Conservation (phyloP, 2,113 vertebrate genomes). For the Callorhinus ursinus region DNA sequence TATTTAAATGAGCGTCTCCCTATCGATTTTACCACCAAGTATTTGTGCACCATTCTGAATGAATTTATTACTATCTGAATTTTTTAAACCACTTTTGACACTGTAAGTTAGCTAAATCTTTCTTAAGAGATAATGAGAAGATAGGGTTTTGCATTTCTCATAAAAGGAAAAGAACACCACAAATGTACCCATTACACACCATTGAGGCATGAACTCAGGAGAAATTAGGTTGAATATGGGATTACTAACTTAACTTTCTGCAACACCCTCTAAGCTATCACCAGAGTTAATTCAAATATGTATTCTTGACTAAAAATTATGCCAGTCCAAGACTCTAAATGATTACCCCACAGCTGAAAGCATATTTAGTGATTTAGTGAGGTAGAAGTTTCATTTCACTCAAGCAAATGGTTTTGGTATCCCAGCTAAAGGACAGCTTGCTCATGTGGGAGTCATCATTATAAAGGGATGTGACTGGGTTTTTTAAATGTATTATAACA, state of each 20-base stretch:
- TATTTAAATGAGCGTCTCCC: conserved; percentile 7
- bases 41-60: conserved; percentile 27
- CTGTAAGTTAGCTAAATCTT: neutral
- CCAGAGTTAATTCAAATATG: conserved; percentile 56
- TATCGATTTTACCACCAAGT: neutral
- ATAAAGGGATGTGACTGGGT: conserved; percentile 34
- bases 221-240: neutral
- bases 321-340: conserved; percentile 48
- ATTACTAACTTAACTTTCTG: conserved; percentile 7
- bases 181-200: neutral
- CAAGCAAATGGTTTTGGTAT: conserved; percentile 56
- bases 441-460: conserved; percentile 10
- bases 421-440: conserved; percentile 18
- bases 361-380: conserved; percentile 60
- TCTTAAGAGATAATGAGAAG: conserved; percentile 24
- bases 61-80: neutral
- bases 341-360: conserved; percentile 19
- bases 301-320: conserved; percentile 67
- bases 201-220: neutral
- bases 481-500: conserved; percentile 37
- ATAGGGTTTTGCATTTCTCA: neutral
- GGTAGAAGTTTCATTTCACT: conserved; percentile 62
- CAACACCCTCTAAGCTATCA: neutral
- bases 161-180: conserved; percentile 15
- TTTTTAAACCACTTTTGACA: conserved; percentile 38